These are phyloP conservation scores for Diplodus sargus DNA, from an alignment of 2,797 vertebrate species.

Conservation along the genomic window DNA sequence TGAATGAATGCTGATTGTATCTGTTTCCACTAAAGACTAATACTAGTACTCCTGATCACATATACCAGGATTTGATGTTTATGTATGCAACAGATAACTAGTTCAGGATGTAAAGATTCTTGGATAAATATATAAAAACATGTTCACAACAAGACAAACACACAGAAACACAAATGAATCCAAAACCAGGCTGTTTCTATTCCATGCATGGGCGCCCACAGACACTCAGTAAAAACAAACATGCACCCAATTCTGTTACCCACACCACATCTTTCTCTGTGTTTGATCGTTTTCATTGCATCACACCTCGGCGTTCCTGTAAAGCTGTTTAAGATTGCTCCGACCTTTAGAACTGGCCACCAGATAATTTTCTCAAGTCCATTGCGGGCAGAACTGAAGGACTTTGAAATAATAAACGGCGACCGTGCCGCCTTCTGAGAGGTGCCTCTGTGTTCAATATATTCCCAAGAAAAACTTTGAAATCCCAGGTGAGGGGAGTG, in stretches of 20 bases:
- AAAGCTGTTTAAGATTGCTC: not conserved
- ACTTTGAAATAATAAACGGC: constrained; percentile 54
- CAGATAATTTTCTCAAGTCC: constrained; percentile 37
- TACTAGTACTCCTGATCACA: not conserved
- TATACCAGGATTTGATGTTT: not conserved
- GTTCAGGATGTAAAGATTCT: not conserved
- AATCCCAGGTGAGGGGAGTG: constrained; percentile 52
- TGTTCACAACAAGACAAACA: not conserved
- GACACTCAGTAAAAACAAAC: constrained; percentile 1
- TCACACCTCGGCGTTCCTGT: not conserved
- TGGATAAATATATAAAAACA: not conserved
- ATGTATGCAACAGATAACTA: not conserved
- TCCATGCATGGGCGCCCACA: not conserved
- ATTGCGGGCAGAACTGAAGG: constrained; percentile 12
- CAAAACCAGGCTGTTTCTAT: not conserved
- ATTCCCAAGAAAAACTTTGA: constrained; percentile 57
- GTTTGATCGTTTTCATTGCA: not conserved
- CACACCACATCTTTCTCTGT: not conserved
- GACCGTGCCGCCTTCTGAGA: constrained; percentile 45
- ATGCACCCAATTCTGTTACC: not conserved
- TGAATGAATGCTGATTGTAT: too few species aligned
- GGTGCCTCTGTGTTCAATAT: constrained; percentile 38
- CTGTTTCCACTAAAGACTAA: too few species aligned
- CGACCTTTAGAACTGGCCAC: constrained; percentile 20
- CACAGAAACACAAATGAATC: not conserved